These are phyloP conservation scores for Onychostruthus taczanowskii DNA, from an alignment of 2,113 vertebrate species.

Conservation along the genomic window DNA sequence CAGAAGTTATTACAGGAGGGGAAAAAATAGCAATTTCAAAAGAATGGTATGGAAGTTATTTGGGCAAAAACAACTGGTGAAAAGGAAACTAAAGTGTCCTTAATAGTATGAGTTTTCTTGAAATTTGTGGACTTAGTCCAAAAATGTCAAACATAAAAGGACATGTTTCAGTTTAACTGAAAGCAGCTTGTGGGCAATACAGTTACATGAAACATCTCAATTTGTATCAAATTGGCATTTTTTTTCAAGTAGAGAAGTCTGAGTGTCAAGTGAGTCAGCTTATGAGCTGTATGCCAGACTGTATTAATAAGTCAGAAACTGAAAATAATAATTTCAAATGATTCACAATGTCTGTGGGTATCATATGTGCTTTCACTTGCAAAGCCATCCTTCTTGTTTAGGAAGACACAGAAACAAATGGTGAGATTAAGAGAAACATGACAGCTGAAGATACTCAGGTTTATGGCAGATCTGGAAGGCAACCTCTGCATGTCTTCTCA, in stretches of 20 bases:
- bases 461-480: background rate
- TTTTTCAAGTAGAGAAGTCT: background rate
- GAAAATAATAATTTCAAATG: background rate
- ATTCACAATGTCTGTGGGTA: background rate
- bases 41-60: background rate
- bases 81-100: background rate
- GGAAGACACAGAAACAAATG: background rate
- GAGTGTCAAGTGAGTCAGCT: background rate
- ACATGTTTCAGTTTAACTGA: background rate
- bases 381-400: background rate
- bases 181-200: background rate
- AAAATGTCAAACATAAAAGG: background rate
- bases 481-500: background rate
- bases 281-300: background rate
- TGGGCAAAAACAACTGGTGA: background rate
- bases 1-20: background rate
- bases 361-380: background rate
- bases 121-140: background rate
- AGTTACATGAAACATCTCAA: background rate
- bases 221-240: background rate
- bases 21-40: background rate
- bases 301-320: background rate
- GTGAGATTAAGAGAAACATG: background rate
- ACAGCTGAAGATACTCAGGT: background rate
- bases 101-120: background rate